Evolutionary conservation across 2,797 vertebrate genomes (phyloP).

Genomic region (Clamator glandarius): DNA sequence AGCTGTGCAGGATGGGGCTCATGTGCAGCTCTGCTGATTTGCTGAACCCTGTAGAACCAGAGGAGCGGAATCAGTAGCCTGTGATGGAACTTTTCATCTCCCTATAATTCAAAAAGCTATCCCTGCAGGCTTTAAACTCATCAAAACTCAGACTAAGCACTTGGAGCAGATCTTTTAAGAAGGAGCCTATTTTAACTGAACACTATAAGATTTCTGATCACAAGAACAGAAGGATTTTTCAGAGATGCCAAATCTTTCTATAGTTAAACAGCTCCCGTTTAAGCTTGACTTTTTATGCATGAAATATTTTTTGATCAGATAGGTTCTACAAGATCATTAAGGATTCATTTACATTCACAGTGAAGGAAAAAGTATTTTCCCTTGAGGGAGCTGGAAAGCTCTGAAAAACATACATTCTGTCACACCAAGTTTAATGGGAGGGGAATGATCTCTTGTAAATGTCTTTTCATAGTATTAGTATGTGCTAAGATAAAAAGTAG

Average conservation of each 20-base stretch:
- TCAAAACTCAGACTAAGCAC: not conserved
- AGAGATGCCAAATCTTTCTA: not conserved
- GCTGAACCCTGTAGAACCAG: not conserved
- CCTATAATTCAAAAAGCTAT: not conserved
- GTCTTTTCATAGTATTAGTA: not conserved
- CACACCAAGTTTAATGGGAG: not conserved
- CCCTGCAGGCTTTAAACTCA: not conserved
- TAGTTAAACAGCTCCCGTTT: not conserved
- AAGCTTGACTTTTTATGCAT: not conserved
- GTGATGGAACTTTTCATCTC: constrained; percentile 28
- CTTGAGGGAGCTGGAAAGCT: not conserved
- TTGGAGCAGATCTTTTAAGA: not conserved
- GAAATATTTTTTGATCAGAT: not conserved
- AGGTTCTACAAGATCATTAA: not conserved
- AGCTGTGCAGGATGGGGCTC: not conserved
- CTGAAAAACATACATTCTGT: not conserved
- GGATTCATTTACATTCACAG: not conserved
- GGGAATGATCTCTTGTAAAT: not conserved
- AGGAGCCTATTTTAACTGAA: not conserved
- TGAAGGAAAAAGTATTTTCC: not conserved
- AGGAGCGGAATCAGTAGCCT: constrained; percentile 20
- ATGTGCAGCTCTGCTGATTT: not conserved
- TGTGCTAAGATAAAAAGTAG: not conserved
- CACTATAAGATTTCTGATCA: not conserved
- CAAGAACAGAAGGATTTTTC: not conserved